phyloP scores from a whole-genome alignment of 2,797 vertebrate species.

The Varecia variegata region DNA sequence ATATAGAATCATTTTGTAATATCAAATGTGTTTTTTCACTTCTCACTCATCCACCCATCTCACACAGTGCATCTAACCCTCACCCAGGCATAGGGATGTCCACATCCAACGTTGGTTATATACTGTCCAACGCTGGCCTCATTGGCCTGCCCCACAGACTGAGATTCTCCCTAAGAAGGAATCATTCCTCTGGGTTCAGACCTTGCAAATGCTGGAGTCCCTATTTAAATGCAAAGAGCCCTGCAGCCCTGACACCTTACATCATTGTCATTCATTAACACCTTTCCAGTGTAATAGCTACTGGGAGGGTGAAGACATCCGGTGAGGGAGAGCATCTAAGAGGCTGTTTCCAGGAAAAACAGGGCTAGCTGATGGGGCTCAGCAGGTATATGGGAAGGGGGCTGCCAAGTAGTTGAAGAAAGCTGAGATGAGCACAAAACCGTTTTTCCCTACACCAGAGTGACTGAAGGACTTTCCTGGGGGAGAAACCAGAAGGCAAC shows the following conservation, averaged over 20 bases:
- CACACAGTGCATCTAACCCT: background rate
- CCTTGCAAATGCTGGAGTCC: background rate
- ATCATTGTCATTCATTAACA: constrained; percentile 25
- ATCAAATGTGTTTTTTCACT: background rate
- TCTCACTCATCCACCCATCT: background rate
- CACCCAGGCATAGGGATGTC: background rate
- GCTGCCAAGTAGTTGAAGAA: background rate
- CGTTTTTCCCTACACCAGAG: background rate
- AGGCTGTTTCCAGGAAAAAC: background rate
- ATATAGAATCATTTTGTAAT: background rate
- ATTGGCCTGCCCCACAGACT: background rate
- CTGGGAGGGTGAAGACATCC: background rate
- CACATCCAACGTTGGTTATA: background rate
- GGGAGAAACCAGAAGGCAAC: background rate
- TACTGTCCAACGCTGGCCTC: background rate
- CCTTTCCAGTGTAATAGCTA: constrained; percentile 23
- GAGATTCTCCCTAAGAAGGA: background rate
- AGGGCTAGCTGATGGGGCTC: background rate
- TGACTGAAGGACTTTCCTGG: background rate
- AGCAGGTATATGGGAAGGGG: background rate
- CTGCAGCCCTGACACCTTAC: background rate
- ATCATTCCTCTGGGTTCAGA: background rate
- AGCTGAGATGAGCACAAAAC: background rate
- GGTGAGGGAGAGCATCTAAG: background rate
- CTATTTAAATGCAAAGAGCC: background rate